A percentile compares a stretch with the other conserved stretches of the same genome.
phyloP scores from a whole-genome alignment of 2,888 invertebrate species.

The Calameuta idolon region DNA sequence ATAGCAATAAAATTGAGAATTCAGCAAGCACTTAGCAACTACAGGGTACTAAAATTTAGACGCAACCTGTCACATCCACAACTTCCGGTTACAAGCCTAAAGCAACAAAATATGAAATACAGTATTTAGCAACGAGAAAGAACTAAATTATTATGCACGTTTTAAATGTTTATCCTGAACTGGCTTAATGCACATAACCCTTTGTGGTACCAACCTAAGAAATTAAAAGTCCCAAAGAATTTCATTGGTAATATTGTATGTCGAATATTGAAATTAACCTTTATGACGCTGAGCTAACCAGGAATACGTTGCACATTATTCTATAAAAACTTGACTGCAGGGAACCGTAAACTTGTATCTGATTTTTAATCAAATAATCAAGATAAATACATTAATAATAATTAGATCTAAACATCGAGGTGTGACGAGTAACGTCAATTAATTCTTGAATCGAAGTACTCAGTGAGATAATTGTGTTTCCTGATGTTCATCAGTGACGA shows the following conservation, averaged over 20 bases:
- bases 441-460: background rate
- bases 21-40: no score
- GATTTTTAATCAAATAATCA: background rate
- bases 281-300: background rate
- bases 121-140: no score
- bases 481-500: background rate
- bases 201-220: background rate
- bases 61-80: no score
- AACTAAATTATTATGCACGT: no score
- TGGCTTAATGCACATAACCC: no score
- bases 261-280: background rate
- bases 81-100: no score
- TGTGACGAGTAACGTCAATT: background rate
- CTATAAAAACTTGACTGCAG: background rate
- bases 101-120: no score
- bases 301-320: background rate
- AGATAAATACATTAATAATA: background rate
- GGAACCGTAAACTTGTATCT: background rate
- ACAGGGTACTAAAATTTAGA: no score
- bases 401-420: background rate
- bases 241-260: background rate
- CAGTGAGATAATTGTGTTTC: no score
- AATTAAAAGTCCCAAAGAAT: background rate
- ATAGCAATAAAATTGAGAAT: no score
- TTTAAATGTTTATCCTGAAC: no score